These are phyloP conservation scores for Laterallus jamaicensis DNA, from an alignment of 2,113 vertebrate genomes.

Conservation along the genomic window DNA sequence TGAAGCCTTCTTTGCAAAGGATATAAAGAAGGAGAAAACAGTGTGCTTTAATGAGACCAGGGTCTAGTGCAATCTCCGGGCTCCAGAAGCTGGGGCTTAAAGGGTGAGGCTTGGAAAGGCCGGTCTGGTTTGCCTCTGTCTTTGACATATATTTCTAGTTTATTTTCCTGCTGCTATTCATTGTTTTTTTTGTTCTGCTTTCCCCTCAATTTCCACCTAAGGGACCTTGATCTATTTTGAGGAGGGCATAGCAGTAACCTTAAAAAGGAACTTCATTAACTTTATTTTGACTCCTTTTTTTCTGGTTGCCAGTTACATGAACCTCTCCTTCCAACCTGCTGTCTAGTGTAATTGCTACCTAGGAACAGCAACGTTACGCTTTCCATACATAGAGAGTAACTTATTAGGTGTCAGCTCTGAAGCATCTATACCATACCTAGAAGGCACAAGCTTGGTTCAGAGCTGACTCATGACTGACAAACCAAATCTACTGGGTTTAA, in stretches of 20 bases:
- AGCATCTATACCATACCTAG: not conserved
- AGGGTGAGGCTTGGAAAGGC: not conserved
- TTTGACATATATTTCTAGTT: not conserved
- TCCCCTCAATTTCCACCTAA: constrained; percentile 8
- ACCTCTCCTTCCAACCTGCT: not conserved
- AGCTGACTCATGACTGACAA: constrained; percentile 28
- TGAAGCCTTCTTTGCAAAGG: not conserved
- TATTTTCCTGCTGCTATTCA: not conserved
- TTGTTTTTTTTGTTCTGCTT: not conserved
- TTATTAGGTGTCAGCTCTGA: not conserved
- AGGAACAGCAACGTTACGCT: not conserved
- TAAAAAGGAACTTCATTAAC: not conserved
- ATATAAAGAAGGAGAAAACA: not conserved
- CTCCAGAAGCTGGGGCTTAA: not conserved
- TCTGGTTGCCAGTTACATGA: not conserved
- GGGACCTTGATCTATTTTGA: not conserved
- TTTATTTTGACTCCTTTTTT: not conserved
- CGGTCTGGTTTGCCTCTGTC: not conserved
- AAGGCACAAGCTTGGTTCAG: constrained; percentile 35
- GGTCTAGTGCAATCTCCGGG: not conserved
- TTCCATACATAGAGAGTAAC: not conserved
- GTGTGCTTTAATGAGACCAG: not conserved
- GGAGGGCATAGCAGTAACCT: not conserved
- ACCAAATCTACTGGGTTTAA: not conserved
- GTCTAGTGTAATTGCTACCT: not conserved